Evolutionary conservation across 2,113 vertebrate genomes (phyloP), one percentile per base, ranked within the genome.

Genomic region (Bubalus kerabau): DNA sequence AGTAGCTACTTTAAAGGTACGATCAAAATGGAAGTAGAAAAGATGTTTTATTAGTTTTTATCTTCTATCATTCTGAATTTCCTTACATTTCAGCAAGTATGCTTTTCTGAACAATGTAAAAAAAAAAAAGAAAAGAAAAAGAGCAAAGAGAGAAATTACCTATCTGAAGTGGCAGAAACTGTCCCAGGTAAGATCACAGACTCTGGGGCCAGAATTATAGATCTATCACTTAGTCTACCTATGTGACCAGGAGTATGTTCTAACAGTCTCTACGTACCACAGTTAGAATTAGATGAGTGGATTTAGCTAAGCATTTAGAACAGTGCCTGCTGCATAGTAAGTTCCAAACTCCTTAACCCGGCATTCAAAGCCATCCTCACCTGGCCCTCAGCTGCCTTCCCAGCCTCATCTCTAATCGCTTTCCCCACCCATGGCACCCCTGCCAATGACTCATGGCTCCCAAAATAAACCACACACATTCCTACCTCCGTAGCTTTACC

Each of bases 381-480:
- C 71, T 92, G 87, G 67, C 50, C 89, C 60, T 6, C 15, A 54
- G 82, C 90, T 28, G 78, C 87, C 94, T 94, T 54, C 28, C 88
- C 19, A 2, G 46, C 52, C 56, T 87, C 52, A 10, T 78, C 28
- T 28, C 88, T 76, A 74, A 78, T 80, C 71, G 67, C 95, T 30
- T 36, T 67, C 23, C 84, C 24, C 24, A 2, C 56, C 90, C 50
- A 32, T 1, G 15, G 50, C 26, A 50, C 43, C 21, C 4, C 52
- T 26, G 84, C 56, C 60, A 62, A 1, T 87, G 96, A 98, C 80
- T 97, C 94, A 92, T 11, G 1, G 21, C 81, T 98, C 87, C 97
- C 93, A 89, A 95, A 97, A 97, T 97, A 97, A 52, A 74, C 83
- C n/a, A 2, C 23, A 26, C 83, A 80, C 62, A 19, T 52, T 78